Evolutionary conservation across 2,888 invertebrate species (phyloP).

Genomic region (Sepioteuthis lessoniana): DNA sequence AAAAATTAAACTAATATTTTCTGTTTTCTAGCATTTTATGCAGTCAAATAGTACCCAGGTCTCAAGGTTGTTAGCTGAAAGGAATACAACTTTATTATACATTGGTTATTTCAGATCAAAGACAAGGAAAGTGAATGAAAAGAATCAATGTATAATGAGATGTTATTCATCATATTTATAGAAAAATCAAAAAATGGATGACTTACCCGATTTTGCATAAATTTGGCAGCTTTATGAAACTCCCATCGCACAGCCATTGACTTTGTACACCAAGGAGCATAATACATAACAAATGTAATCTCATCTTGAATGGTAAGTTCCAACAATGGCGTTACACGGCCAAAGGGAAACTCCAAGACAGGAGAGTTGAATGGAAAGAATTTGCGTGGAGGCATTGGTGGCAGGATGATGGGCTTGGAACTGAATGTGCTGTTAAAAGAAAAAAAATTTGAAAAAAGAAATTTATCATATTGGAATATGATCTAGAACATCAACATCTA

Average conservation of each 20-base stretch:
- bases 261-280: constrained; percentile 95
- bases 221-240: constrained; percentile 84
- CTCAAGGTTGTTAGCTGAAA: too few species aligned
- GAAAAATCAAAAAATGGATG: neutral
- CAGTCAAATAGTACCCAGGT: too few species aligned
- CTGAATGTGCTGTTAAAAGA: constrained; percentile 61
- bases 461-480: too few species aligned
- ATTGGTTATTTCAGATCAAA: too few species aligned
- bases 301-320: constrained; percentile 81
- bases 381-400: constrained; percentile 78
- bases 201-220: constrained; percentile 83
- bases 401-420: constrained; percentile 59
- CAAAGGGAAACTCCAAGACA: constrained; percentile 86
- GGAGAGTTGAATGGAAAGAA: constrained; percentile 83
- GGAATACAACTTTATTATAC: too few species aligned
- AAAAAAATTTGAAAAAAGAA: neutral
- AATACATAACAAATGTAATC: constrained; percentile 91
- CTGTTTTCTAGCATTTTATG: too few species aligned
- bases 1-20: too few species aligned
- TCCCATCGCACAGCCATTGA: constrained; percentile 84
- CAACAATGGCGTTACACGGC: constrained; percentile 82
- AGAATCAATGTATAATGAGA: too few species aligned
- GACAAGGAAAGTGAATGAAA: too few species aligned
- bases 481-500: too few species aligned
- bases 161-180: too few species aligned